Base-by-base conservation (phyloP, 2,113 vertebrate genomes). In the Serinus canaria region DNA sequence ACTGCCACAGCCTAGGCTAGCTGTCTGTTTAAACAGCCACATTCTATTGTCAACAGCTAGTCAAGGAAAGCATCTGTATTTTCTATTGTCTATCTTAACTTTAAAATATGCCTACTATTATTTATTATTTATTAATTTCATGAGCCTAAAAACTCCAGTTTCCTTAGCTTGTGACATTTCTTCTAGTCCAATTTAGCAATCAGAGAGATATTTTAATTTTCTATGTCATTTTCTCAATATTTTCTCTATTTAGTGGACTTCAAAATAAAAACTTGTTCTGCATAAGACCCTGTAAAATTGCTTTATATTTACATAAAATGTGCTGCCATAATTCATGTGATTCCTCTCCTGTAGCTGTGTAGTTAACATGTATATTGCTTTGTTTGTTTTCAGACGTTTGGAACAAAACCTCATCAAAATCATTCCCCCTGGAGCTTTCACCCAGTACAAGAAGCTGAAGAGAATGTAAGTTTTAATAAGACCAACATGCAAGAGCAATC, bases 401-500 rank as follows among this genome's bases (percentile, higher is more conserved):
- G 99, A 99, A 97, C 99, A 99, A 98, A 99, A 99, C 97, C 97
- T 99, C 97, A 99, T 99, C 98, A 99, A 98, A 97, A 97, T 96
- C 91, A 98, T 99, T 96, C 98, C 99, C 12, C 97, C 99, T 20
- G 99, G 99, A 98, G 99, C 99, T 87, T 99, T 99, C 97, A 98
- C 98, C 44, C 97, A 98, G 49, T 99, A 99, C 97, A 99, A 99
- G 98, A 99, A 99, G 91, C 98, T 99, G 78, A 99, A 99, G 96
- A 98, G 99, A 96, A 99, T 99, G 99, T 99, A 97, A 99, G 99
- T 97, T 89, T 94, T 97, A 95, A 78, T 92, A 96, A 73, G 69
- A 77, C 50, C 28, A 75, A 67, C 46, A 25, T 69, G 70, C 62
- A 90, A 84, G 31, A 82, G 83, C 55, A 62, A 80, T 87, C 47